Base-by-base conservation (phyloP, 1,140 invertebrate genomes). In the Dreissena polymorpha region DNA sequence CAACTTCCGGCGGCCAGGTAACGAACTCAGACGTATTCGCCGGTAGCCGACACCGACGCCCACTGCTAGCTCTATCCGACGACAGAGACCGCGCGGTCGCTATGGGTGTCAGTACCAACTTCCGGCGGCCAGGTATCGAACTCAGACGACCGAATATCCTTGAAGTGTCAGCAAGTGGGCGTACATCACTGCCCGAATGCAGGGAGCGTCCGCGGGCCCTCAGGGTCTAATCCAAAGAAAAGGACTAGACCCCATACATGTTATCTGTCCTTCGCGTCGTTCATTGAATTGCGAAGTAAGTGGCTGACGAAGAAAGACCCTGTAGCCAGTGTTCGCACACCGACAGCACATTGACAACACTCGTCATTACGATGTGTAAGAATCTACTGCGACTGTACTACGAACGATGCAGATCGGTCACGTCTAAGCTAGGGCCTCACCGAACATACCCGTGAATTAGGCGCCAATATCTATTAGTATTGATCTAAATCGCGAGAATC, bases 171-270 rank as follows among this genome's bases (percentile, higher is more conserved):
- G 16, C 25, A 67, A 18, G 53, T 80, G 69, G 78, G 78, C 78
- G 78, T 80, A 80, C 21, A 10, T 80, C 78, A 80, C 78, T 71
- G 78, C 78, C 69, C 69, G 67, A 80, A 63, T 71, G 78, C 67
- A 72, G 18, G 49, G 67, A 80, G 69, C 29, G 69, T 72, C 78
- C 78, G 78, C 67, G 65, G 27, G 64, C 78, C 55, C 69, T 80
- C 67, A 65, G 69, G 78, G 78, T 65, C 78, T 80, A 69, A 53
- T 29, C 78, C 78, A 72, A 72, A 72, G 78, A 70, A 80, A 80
- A 80, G 69, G 69, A 53, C 39, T 69, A 80, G 69, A 72, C 78
- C 78, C 78, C 78, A 80, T 0, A 14, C 49, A n/a, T 55, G 78
- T 80, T 80, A 80, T 25, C n/a, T 65, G 21, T 21, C 21, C n/a